Conservation (phyloP, 2,888 invertebrate species). For the Thyatira batis region DNA sequence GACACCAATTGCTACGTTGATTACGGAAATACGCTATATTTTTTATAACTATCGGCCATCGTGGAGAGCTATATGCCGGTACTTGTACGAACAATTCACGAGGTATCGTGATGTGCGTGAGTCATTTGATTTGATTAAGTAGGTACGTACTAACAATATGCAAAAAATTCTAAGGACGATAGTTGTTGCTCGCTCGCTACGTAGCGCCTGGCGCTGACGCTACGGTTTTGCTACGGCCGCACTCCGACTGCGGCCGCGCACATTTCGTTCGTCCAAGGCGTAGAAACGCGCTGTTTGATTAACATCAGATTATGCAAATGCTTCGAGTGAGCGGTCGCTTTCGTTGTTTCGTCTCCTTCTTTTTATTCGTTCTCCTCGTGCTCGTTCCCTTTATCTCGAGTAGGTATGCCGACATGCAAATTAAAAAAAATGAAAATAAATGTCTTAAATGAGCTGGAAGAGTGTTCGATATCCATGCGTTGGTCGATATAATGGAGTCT, state of each 20-base stretch:
- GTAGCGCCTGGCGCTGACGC: not conserved
- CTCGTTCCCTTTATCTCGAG: constrained; percentile 73
- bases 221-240: not conserved
- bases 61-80: not conserved
- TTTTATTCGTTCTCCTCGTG: constrained; percentile 65
- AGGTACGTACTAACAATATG: no score
- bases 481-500: constrained; percentile 65
- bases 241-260: not conserved
- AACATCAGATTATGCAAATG: constrained; percentile 82
- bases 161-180: constrained; percentile 19
- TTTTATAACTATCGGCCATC: no score
- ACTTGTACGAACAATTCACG: not conserved
- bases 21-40: not conserved
- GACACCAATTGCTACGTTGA: constrained; percentile 6
- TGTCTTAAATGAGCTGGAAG: constrained; percentile 75
- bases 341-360: constrained; percentile 71
- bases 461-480: constrained; percentile 74
- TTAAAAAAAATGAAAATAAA: constrained; percentile 64
- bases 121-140: no score
- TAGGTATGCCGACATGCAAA: constrained; percentile 76
- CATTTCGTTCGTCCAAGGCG: constrained; percentile 27
- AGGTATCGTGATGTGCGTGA: not conserved
- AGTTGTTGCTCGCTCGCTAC: constrained; percentile 1
- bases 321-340: constrained; percentile 75
- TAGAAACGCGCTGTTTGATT: constrained; percentile 72